Base-by-base conservation (phyloP, 2,797 vertebrate species). In the Lophotriccus pileatus region DNA sequence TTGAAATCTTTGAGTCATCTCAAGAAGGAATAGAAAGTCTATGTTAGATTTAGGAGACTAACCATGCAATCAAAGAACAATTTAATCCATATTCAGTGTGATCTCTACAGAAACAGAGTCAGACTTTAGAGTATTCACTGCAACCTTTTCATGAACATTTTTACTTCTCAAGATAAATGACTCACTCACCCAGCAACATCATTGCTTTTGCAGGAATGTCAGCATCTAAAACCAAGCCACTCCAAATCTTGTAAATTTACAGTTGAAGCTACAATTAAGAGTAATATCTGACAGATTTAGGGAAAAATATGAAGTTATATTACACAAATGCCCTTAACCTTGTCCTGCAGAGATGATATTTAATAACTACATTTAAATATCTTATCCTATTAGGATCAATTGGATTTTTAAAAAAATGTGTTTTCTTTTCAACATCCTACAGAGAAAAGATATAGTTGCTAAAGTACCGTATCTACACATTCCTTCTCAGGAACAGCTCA, bases 331-430 rank as follows among this genome's bases (percentile, higher is more conserved):
- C 37, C 64, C 49, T 87, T 70, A 93, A 74, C 64, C 58, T 84
- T 75, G 36, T 34, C 72, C 46, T 50, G 13, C 9, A 66, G 78
- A 93, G 55, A 75, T 37, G 1, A 60, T 44, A 75, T 47, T 84
- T 92, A 92, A 80, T 80, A 95, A 85, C 47, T 58, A 12, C 27
- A 77, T 68, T 87, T 90, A 92, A 89, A 87, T 76, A 77, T 21
- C 27, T 43, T 60, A 39, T 15, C 37, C 28, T 70, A 60, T 32
- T 58, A 74, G 10, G 30, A 89, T 89, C 44, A 87, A 39, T 4
- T 30, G 4, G 3, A 24, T 46, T 83, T 70, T 43, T 43, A 6
- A 0, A 19, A 67, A 81, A 79, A 37, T 22, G 2, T 30, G 6
- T 60, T 82, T 67, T 52, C 41, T 49, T 67, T 87, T 34, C 28